Conservation (phyloP, 2,797 vertebrate genomes). For the Zenarchopterus dispar region DNA sequence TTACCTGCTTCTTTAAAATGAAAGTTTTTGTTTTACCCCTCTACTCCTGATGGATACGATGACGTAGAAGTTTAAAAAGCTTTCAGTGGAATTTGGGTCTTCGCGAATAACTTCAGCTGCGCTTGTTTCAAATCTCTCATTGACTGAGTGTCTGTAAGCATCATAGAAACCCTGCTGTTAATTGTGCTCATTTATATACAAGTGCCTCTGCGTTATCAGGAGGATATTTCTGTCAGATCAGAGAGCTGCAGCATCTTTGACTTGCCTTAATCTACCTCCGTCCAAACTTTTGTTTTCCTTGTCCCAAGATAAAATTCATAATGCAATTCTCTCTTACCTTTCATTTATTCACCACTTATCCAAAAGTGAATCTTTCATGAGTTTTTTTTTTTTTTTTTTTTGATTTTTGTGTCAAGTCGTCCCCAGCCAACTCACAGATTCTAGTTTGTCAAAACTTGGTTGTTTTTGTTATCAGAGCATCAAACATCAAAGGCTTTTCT, state of each 20-base stretch:
- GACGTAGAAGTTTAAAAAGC: constrained; percentile 1
- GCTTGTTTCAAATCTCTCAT: constrained; percentile 33
- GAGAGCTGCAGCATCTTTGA: constrained; percentile 11
- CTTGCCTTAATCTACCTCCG: constrained; percentile 20
- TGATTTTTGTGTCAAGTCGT: constrained; percentile 58
- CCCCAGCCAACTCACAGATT: constrained; percentile 56
- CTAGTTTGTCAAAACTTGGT: constrained; percentile 65
- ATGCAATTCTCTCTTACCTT: constrained; percentile 7
- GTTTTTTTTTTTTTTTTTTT: constrained; percentile 39
- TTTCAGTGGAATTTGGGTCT: constrained; percentile 17
- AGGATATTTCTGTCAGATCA: constrained; percentile 40
- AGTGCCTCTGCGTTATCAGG: constrained; percentile 39
- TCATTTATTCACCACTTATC: constrained; percentile 51
- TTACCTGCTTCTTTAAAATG: constrained; percentile 11
- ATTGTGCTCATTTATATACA: constrained; percentile 54
- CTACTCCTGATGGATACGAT: constrained; percentile 7
- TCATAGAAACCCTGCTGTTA: constrained; percentile 40
- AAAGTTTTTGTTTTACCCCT: constrained; percentile 1
- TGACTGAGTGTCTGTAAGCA: constrained; percentile 22
- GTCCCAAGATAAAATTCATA: constrained; percentile 46
- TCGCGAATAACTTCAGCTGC: constrained; percentile 36
- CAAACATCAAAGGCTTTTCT: constrained; percentile 74
- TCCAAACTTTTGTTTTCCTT: constrained; percentile 2
- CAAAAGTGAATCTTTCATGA: constrained; percentile 45
- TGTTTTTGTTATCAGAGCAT: constrained; percentile 74